Conservation (phyloP, 1,140 invertebrate genomes). For the Grapholita molesta region DNA sequence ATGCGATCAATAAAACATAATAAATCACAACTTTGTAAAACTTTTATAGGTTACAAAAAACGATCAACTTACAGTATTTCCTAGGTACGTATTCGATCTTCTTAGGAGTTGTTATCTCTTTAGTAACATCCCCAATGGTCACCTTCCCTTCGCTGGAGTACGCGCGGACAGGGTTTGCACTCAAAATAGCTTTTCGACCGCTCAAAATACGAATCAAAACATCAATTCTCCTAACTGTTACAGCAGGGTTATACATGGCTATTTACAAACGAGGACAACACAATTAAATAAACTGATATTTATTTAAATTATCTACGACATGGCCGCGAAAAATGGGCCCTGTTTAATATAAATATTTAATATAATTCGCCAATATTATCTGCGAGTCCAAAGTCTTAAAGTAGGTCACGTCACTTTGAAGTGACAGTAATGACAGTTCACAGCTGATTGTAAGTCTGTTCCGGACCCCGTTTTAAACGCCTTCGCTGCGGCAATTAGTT, state of each 20-base stretch:
- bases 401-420: constrained; percentile 24
- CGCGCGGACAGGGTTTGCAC: constrained; percentile 57
- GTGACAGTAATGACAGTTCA: constrained; percentile 23
- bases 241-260: constrained; percentile 59
- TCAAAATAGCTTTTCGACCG: constrained; percentile 53
- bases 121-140: constrained; percentile 87
- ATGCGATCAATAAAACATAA: too few relatives aligned
- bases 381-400: constrained; percentile 41
- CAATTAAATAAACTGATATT: constrained; percentile 20
- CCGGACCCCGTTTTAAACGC: background rate
- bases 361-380: constrained; percentile 20
- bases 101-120: constrained; percentile 81
- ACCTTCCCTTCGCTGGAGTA: constrained; percentile 78
- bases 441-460: constrained; percentile 30
- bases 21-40: background rate
- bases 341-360: constrained; percentile 27
- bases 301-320: constrained; percentile 9
- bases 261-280: constrained; percentile 21
- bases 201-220: constrained; percentile 71
- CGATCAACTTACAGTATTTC: constrained; percentile 87
- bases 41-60: constrained; percentile 31
- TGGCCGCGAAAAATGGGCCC: background rate
- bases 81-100: constrained; percentile 89
- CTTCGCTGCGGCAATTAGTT: too few relatives aligned
- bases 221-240: constrained; percentile 67